phyloP scores from a whole-genome alignment of 2,113 vertebrate species.

The Mohoua ochrocephala region DNA sequence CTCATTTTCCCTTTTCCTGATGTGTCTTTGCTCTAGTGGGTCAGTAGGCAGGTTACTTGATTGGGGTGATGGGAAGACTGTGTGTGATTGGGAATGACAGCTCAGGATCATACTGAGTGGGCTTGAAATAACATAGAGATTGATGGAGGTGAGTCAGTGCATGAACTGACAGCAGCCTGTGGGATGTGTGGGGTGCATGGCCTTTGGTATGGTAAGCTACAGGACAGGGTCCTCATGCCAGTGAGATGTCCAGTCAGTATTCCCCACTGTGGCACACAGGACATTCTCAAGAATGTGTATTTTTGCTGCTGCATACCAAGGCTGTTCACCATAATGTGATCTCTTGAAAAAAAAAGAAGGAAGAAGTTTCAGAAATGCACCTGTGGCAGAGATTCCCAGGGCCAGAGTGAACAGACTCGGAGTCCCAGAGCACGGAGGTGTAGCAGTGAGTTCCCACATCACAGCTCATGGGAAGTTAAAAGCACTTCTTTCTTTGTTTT shows the following conservation, averaged over 20 bases:
- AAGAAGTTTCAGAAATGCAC: not conserved
- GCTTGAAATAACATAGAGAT: not conserved
- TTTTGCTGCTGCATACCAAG: not conserved
- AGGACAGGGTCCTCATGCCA: not conserved
- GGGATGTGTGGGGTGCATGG: not conserved
- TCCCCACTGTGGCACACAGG: not conserved
- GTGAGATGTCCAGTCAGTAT: not conserved
- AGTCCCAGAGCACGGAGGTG: not conserved
- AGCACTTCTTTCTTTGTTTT: not conserved
- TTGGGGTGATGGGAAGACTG: not conserved
- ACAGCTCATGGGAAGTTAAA: not conserved
- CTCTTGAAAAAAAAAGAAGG: not conserved
- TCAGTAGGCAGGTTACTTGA: not conserved
- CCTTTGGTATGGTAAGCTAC: not conserved
- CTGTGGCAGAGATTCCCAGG: not conserved
- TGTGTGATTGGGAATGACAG: not conserved
- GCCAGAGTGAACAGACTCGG: not conserved
- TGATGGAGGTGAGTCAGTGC: not conserved
- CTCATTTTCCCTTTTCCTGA: not conserved
- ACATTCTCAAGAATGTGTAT: not conserved
- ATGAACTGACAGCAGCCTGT: not conserved
- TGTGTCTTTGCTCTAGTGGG: not conserved
- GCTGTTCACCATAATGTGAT: not conserved
- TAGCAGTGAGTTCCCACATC: fast-evolving
- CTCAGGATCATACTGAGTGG: not conserved